Conservation (phyloP, 2,113 vertebrate genomes). For the Psilopogon haemacephalus region DNA sequence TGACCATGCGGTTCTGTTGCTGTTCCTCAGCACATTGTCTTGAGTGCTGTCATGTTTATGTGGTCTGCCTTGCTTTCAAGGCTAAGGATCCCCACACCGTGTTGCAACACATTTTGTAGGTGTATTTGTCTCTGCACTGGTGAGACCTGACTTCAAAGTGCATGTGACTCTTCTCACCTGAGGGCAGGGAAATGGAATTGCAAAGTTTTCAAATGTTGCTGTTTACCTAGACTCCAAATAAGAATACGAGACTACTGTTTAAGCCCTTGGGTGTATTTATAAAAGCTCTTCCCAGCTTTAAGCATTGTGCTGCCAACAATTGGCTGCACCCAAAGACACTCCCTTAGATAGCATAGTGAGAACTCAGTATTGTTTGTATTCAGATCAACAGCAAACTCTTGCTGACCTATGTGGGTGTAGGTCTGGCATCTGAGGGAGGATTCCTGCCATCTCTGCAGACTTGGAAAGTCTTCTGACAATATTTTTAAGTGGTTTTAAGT, state of each 20-base stretch:
- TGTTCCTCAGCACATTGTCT: neutral
- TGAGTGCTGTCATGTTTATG: neutral
- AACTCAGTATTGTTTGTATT: conserved; percentile 7
- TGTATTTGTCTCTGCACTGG: neutral
- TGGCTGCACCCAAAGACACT: conserved; percentile 44
- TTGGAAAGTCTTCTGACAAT: neutral
- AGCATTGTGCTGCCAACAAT: conserved; percentile 24
- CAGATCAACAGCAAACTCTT: conserved; percentile 53
- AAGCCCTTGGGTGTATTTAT: conserved; percentile 61
- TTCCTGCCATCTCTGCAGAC: conserved; percentile 8
- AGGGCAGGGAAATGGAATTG: conserved; percentile 41
- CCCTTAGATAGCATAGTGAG: conserved; percentile 29
- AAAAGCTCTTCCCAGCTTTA: conserved; percentile 20
- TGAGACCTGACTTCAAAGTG: conserved; percentile 8
- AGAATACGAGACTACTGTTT: conserved; percentile 38
- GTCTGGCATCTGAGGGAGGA: neutral
- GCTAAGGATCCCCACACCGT: neutral
- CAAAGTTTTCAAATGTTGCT: conserved; percentile 39
- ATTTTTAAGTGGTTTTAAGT: neutral
- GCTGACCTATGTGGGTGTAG: conserved; percentile 38
- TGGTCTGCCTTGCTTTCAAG: neutral
- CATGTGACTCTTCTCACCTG: conserved; percentile 1
- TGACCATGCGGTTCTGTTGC: neutral
- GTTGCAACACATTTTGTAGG: neutral
- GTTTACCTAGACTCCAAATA: conserved; percentile 47